phyloP scores from a whole-genome alignment of 2,113 vertebrate species.

The Blennius ocellaris region DNA sequence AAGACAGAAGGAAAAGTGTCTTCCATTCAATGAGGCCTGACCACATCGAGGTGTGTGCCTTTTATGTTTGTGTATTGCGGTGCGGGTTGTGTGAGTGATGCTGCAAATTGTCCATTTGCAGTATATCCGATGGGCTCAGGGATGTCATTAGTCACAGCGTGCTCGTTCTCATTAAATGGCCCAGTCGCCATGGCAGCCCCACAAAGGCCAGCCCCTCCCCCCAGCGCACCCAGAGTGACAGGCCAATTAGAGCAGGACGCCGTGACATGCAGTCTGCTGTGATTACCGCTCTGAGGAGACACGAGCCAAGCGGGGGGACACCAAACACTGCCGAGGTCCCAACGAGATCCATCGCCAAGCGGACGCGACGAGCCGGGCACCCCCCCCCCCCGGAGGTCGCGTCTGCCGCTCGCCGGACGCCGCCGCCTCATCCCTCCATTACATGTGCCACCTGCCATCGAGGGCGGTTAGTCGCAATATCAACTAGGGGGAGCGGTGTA shows the following conservation, averaged over 20 bases:
- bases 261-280: constrained; percentile 80
- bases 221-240: constrained; percentile 77
- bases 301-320: constrained; percentile 52
- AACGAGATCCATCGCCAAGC: constrained; percentile 65
- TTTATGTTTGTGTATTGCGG: constrained; percentile 67
- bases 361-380: constrained; percentile 44
- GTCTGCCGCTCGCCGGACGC: constrained; percentile 39
- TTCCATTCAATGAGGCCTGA: constrained; percentile 62
- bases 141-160: constrained; percentile 85
- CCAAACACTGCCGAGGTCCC: constrained; percentile 47
- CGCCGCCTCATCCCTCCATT: constrained; percentile 52
- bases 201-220: constrained; percentile 75
- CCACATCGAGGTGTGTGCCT: constrained; percentile 57
- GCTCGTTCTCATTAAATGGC: constrained; percentile 82
- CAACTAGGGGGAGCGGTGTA: constrained; percentile 18
- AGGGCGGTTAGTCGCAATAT: constrained; percentile 32
- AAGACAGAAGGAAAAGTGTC: constrained; percentile 48
- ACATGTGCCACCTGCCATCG: constrained; percentile 64
- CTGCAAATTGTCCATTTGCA: constrained; percentile 81
- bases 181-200: constrained; percentile 83
- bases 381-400: constrained; percentile 61
- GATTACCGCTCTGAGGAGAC: constrained; percentile 76
- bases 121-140: constrained; percentile 81
- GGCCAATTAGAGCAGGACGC: constrained; percentile 83
- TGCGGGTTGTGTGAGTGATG: constrained; percentile 71